phyloP scores from a whole-genome alignment of 2,797 vertebrate species.

The Molossus molossus region DNA sequence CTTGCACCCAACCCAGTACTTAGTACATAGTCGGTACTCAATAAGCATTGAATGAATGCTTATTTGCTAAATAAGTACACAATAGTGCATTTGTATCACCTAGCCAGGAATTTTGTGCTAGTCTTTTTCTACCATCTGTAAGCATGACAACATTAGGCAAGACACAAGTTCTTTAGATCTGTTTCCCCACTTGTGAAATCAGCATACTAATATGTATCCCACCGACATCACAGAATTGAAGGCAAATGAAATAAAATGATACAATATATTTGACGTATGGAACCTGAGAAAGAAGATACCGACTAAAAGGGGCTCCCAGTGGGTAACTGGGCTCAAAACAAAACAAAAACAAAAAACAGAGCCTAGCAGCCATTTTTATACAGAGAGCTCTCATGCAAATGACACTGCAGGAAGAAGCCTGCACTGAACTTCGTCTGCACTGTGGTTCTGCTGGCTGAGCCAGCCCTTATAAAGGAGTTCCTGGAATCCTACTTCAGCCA shows the following conservation, averaged over 20 bases:
- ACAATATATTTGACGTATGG: background rate
- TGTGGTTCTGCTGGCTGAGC: background rate
- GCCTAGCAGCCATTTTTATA: background rate
- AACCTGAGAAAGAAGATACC: background rate
- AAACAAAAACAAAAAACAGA: background rate
- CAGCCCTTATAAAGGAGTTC: background rate
- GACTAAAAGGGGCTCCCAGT: background rate
- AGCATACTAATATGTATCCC: background rate
- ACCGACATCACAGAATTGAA: background rate
- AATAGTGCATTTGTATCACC: background rate
- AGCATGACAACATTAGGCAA: background rate
- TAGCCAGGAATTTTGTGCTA: background rate
- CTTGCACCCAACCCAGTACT: background rate
- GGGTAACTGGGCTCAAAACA: background rate
- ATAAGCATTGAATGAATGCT: background rate
- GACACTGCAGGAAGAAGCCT: background rate
- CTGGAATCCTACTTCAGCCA: background rate
- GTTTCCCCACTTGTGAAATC: background rate
- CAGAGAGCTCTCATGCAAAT: background rate
- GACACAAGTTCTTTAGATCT: background rate
- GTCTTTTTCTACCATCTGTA: slow-evolving; percentile 4
- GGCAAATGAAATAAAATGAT: slow-evolving; percentile 5
- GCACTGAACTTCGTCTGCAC: background rate
- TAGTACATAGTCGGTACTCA: background rate
- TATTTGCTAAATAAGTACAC: background rate